Conservation (phyloP, 2,113 vertebrate genomes). For the Arenaria interpres region DNA sequence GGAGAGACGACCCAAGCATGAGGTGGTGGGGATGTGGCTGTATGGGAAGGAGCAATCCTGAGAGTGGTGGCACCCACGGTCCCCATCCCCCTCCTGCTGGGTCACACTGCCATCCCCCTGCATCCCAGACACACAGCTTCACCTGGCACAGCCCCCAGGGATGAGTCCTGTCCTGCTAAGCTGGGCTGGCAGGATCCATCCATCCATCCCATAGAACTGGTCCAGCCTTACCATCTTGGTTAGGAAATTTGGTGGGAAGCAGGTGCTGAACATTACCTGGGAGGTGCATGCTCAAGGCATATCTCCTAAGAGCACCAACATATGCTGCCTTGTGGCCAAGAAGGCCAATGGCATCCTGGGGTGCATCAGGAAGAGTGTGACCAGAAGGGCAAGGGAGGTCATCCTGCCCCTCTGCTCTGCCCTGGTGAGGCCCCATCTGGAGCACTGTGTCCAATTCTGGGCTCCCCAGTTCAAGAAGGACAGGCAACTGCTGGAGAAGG, state of each 20-base stretch:
- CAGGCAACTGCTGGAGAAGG: too few species aligned
- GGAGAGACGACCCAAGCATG: background rate
- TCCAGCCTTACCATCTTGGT: background rate
- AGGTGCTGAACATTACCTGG: background rate
- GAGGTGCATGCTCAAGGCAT: background rate
- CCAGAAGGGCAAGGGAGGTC: too few species aligned
- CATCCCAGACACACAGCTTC: background rate
- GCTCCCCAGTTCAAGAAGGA: too few species aligned
- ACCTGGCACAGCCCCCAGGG: background rate
- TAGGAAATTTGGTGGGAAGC: background rate
- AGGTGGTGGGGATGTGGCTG: background rate
- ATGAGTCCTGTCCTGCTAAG: background rate
- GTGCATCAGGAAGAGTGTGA: too few species aligned
- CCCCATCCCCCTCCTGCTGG: background rate
- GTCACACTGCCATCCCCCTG: rapidly evolving
- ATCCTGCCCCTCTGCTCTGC: too few species aligned
- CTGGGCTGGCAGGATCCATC: background rate
- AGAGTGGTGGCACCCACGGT: background rate
- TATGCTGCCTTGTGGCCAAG: too few species aligned
- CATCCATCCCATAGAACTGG: background rate
- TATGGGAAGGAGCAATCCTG: background rate
- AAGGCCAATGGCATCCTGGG: too few species aligned
- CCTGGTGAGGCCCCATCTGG: too few species aligned
- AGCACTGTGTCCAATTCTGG: too few species aligned
- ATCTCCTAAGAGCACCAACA: background rate